Conservation (phyloP, 2,113 vertebrate species). For the Podilymbus podiceps region DNA sequence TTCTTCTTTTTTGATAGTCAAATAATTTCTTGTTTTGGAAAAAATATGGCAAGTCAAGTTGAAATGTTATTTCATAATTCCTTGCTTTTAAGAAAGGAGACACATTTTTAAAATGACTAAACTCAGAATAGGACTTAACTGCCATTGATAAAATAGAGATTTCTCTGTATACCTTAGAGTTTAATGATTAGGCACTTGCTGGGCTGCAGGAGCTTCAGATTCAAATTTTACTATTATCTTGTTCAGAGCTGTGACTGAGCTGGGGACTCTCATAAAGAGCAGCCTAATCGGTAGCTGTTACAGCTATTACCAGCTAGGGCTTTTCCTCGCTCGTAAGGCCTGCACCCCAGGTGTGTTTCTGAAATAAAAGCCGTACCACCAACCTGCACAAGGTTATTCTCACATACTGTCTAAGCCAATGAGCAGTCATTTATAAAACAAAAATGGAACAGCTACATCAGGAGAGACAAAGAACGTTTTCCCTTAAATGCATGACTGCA, state of each 20-base stretch:
- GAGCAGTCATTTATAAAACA: not conserved
- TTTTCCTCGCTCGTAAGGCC: not conserved
- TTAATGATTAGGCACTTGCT: not conserved
- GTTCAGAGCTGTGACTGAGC: not conserved
- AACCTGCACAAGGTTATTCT: not conserved
- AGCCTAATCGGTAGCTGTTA: not conserved
- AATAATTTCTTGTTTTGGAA: not conserved
- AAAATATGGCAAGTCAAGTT: not conserved
- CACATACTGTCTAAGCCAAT: not conserved
- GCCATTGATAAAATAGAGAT: not conserved
- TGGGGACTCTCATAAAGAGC: not conserved
- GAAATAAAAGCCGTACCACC: not conserved
- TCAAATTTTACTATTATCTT: not conserved
- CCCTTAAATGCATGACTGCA: not conserved
- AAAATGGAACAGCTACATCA: not conserved
- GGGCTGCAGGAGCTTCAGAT: not conserved
- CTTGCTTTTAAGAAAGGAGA: not conserved
- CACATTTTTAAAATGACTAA: not conserved
- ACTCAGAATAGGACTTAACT: not conserved
- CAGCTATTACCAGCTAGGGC: not conserved
- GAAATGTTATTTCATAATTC: not conserved
- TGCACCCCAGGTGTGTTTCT: not conserved
- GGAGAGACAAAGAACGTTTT: not conserved
- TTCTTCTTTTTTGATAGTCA: not conserved
- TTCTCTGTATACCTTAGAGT: not conserved